These are phyloP conservation scores for Drosophila parthenogenetica DNA, from an alignment of 2,888 invertebrate species.

Conservation along the genomic window DNA sequence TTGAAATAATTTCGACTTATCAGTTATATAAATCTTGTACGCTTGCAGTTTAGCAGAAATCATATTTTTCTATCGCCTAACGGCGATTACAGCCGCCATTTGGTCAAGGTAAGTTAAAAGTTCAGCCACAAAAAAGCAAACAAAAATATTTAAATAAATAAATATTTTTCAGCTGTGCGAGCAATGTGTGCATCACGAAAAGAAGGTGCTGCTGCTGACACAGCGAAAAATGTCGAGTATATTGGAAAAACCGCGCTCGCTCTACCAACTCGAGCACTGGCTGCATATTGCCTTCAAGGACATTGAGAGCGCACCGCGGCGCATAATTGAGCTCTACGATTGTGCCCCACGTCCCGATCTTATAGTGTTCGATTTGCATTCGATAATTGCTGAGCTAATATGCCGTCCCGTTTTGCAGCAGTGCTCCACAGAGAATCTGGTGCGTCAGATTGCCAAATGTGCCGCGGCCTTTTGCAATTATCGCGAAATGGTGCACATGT, in stretches of 20 bases:
- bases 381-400: conserved; percentile 47
- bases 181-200: conserved; percentile 44
- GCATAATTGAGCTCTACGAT: conserved; percentile 60
- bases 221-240: conserved; percentile 21
- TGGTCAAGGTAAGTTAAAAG: conserved; percentile 48
- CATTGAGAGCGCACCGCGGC: conserved; percentile 63
- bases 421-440: conserved; percentile 44
- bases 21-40: conserved; percentile 1
- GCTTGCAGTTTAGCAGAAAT: conserved; percentile 38
- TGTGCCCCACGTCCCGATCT: conserved; percentile 56
- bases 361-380: conserved; percentile 69
- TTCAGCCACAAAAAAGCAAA: not conserved
- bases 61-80: conserved; percentile 57
- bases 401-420: conserved; percentile 59
- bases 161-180: conserved; percentile 56
- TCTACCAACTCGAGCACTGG: conserved; percentile 30
- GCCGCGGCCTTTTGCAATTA: conserved; percentile 61
- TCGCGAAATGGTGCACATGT: conserved; percentile 35
- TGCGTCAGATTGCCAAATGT: conserved; percentile 64
- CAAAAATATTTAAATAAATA: not conserved
- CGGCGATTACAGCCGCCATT: conserved; percentile 48
- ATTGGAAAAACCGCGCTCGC: conserved; percentile 34
- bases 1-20: not conserved
- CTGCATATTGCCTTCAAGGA: conserved; percentile 37
- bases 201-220: conserved; percentile 52